These are phyloP conservation scores for Calcarius lapponicus DNA, from an alignment of 2,797 vertebrate genomes.

Conservation along the genomic window DNA sequence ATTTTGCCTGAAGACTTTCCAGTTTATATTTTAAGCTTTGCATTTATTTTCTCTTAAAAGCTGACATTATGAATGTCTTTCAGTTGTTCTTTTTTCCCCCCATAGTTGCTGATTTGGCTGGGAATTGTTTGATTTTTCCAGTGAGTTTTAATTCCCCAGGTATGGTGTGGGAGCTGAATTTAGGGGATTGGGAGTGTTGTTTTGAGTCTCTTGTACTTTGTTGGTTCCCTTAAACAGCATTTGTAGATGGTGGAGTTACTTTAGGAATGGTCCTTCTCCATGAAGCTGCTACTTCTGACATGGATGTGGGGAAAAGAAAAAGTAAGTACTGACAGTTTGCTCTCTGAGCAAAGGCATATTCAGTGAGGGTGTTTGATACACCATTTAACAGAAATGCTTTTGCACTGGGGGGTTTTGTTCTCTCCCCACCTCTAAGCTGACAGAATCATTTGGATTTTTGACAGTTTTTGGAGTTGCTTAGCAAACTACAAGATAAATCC, in stretches of 20 bases:
- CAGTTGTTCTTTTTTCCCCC: background rate
- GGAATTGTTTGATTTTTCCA: background rate
- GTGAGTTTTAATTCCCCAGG: background rate
- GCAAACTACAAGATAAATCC: background rate
- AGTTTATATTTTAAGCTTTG: background rate
- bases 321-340: slow-evolving; percentile 76
- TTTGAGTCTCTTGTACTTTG: background rate
- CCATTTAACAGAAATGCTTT: background rate
- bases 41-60: background rate
- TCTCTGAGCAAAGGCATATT: background rate
- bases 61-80: background rate
- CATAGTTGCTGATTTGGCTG: background rate
- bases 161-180: background rate
- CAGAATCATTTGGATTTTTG: accelerated
- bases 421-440: background rate
- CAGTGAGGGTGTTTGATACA: background rate
- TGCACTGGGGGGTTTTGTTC: background rate
- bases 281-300: slow-evolving; percentile 91
- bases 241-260: slow-evolving; percentile 90
- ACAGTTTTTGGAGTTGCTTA: background rate
- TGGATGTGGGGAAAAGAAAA: slow-evolving; percentile 94
- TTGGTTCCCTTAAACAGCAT: slow-evolving; percentile 71
- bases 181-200: background rate
- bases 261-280: slow-evolving; percentile 94
- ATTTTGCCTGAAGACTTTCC: background rate